Percentiles rank a stretch among this genome's conserved stretches.
Evolutionary conservation across 2,113 vertebrate genomes (phyloP).

Genomic region (Cygnus buccinator): DNA sequence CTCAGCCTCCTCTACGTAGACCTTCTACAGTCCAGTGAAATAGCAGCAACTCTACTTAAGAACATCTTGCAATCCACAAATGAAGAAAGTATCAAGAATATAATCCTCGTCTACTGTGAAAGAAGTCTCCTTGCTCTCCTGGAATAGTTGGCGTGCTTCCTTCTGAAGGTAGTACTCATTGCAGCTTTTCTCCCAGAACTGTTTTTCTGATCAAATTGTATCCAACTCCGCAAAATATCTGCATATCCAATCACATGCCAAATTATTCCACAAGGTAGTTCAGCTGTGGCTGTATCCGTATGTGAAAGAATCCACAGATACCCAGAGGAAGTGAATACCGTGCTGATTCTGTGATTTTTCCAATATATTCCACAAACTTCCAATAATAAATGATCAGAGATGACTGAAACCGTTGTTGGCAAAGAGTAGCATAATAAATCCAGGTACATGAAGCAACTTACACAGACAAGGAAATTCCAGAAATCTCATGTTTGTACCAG

Average conservation of each 20-base stretch:
- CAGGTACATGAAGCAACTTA: neutral
- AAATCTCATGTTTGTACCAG: neutral
- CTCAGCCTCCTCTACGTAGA: neutral
- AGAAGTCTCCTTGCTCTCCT: neutral
- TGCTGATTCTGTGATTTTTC: neutral
- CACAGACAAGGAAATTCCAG: neutral
- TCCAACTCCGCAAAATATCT: neutral
- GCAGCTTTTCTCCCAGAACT: neutral
- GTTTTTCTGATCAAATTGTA: constrained; percentile 8
- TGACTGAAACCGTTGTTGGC: neutral
- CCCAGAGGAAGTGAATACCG: neutral
- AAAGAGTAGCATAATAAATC: neutral
- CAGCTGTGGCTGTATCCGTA: neutral
- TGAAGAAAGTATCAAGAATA: neutral
- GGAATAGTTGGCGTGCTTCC: fast-evolving
- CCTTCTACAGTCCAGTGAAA: neutral
- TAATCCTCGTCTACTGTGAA: neutral
- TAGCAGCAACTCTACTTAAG: neutral
- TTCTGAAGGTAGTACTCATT: neutral
- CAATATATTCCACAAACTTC: neutral
- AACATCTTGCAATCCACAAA: neutral
- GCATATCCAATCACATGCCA: neutral
- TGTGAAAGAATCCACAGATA: neutral
- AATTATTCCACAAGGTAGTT: neutral
- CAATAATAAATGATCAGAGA: neutral